Evolutionary conservation across 2,113 vertebrate genomes (phyloP), one percentile per base, ranked within the genome.

Genomic region (Meriones unguiculatus): DNA sequence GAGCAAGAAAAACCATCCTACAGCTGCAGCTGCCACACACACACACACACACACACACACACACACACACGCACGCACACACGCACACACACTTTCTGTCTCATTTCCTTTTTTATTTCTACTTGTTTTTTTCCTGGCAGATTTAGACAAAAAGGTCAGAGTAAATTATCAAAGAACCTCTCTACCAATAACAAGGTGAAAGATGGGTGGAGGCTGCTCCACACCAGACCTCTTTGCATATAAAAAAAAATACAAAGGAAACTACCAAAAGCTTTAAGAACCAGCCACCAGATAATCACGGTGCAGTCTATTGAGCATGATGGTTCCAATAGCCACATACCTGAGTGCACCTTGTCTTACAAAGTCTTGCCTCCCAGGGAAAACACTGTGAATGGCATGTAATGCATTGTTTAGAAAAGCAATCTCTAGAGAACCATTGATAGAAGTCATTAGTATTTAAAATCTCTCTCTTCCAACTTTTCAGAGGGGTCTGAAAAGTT

Each of bases 351-450:
- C 2, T 7, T 41, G 50, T 50, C 87, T 96, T 91, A 94, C 96
- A 96, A 94, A 88, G 54, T 80, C 95, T 86, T 84, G 62, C 81
- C 62, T 96, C 80, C 67, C n/a, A 90, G 95, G 93, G 96, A 96
- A 95, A 65, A n/a, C 32, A 85, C 76, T 82, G 67, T 92, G 81
- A 98, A 90, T 73, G 95, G 90, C 13, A 90, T 67, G 92, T 92
- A 97, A 97, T 72, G 76, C 94, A 94, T 75, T 93, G 81, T 88
- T 97, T 89, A 89, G 91, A 87, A 93, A 95, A 95, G 87, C 35
- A 82, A 35, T 67, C 70, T 93, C 70, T 75, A 90, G 86, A 2
- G 6, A 89, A n/a, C 64, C 72, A 41, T 20, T 3, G 30, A 85
- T 46, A 11, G 3, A 77, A 95, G 72, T 93, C 78, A 75, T 85